Conservation (phyloP, 1,140 invertebrate genomes). For the Frieseomelitta varia region DNA sequence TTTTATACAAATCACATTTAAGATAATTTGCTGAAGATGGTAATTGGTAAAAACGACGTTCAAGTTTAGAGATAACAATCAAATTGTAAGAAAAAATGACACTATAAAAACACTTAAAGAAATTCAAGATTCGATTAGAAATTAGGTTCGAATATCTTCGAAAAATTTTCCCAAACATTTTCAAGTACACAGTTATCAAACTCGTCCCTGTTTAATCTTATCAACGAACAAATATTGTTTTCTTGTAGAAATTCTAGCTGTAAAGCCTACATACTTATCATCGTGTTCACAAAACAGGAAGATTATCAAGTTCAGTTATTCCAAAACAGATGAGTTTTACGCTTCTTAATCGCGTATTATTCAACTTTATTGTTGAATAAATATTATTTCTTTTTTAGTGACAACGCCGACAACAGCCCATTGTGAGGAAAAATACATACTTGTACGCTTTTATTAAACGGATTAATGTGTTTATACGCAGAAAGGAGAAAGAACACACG, state of each 20-base stretch:
- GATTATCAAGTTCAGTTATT: neutral
- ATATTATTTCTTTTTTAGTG: neutral
- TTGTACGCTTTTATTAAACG: neutral
- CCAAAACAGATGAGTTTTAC: neutral
- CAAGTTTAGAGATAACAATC: neutral
- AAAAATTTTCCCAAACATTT: neutral
- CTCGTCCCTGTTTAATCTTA: neutral
- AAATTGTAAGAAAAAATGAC: neutral
- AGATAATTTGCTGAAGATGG: neutral
- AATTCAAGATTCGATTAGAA: neutral
- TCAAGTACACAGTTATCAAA: neutral
- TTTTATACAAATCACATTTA: neutral
- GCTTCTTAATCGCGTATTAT: neutral
- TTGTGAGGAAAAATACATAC: neutral
- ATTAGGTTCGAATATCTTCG: neutral
- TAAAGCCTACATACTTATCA: neutral
- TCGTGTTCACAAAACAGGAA: neutral
- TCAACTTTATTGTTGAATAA: neutral
- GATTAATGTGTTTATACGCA: neutral
- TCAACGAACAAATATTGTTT: neutral
- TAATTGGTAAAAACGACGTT: neutral
- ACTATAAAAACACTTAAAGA: neutral
- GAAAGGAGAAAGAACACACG: neutral
- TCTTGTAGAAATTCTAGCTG: neutral
- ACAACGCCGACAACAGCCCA: neutral